A percentile compares a stretch with the other conserved stretches of the same genome.
Conservation (phyloP, 1,140 invertebrate species). For the Penaeus vannamei region DNA sequence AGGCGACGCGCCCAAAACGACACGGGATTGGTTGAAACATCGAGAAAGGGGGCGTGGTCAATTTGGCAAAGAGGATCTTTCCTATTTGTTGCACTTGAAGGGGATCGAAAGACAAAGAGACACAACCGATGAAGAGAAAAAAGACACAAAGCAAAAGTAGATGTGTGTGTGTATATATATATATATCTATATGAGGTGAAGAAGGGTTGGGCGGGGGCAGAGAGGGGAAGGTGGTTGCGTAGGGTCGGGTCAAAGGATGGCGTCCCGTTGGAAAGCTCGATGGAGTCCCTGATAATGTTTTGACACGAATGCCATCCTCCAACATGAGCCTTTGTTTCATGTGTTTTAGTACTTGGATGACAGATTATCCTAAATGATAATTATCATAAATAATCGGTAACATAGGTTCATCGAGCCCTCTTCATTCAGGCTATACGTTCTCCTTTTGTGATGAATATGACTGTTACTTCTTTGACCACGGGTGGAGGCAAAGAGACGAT, state of each 20-base stretch:
- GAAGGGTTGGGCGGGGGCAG: neutral
- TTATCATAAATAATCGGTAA: no score
- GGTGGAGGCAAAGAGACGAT: no score
- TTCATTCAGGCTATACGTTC: no score
- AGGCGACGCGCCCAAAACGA: neutral
- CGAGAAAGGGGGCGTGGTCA: neutral
- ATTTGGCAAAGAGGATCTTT: neutral
- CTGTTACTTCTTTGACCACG: no score
- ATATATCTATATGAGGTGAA: neutral
- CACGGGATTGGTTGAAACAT: neutral
- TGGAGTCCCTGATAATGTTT: conserved; percentile 33
- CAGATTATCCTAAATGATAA: no score
- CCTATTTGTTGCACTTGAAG: no score
- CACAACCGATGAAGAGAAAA: neutral
- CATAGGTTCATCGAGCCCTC: no score
- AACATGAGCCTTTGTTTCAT: neutral
- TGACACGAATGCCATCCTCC: conserved; percentile 23
- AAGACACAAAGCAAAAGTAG: no score
- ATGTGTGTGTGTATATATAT: no score
- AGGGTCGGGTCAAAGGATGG: conserved; percentile 30
- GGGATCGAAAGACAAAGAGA: neutral
- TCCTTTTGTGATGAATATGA: no score
- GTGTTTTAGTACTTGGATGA: no score
- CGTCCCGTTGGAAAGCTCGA: conserved; percentile 26
- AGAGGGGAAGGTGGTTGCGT: neutral